Conservation (phyloP, 2,888 invertebrate genomes). For the Athalia rosae region DNA sequence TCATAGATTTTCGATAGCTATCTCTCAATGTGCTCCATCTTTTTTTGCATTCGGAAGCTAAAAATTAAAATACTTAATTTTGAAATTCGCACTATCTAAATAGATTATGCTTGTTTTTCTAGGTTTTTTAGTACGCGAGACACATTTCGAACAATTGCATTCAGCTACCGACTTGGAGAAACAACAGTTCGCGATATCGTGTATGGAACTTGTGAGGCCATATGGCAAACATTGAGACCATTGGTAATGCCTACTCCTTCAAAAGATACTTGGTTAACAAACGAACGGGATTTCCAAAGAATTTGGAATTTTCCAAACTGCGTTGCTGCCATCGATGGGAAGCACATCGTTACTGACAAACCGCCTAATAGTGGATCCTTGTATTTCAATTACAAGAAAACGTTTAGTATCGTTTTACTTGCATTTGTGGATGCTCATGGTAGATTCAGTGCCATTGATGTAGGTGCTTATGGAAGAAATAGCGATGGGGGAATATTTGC, state of each 20-base stretch:
- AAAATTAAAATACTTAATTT: no score
- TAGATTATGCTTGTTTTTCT: no score
- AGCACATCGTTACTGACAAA: not conserved
- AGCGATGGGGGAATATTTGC: conserved; percentile 52
- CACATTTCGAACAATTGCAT: conserved; percentile 2
- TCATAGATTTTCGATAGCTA: conserved; percentile 8
- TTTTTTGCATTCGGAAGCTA: conserved; percentile 12
- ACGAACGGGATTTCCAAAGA: conserved; percentile 8
- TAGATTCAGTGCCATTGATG: conserved; percentile 52
- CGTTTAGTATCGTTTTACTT: no score
- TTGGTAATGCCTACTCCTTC: no score
- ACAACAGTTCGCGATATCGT: conserved; percentile 22
- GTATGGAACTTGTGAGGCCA: conserved; percentile 8
- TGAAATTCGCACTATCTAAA: no score
- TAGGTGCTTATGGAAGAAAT: conserved; percentile 52
- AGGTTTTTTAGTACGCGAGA: conserved; percentile 25
- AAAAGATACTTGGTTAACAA: not conserved
- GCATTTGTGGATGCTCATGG: conserved; percentile 50
- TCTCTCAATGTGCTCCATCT: conserved; percentile 5
- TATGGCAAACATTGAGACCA: no score
- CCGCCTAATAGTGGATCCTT: no score
- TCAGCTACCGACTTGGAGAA: conserved; percentile 1
- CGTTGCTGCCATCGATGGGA: not conserved
- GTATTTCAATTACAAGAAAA: no score
- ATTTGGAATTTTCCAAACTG: conserved; percentile 6